A percentile compares a stretch with the other conserved stretches of the same genome.
Evolutionary conservation across 2,797 vertebrate genomes (phyloP).

Genomic region (Crypturellus tataupa): DNA sequence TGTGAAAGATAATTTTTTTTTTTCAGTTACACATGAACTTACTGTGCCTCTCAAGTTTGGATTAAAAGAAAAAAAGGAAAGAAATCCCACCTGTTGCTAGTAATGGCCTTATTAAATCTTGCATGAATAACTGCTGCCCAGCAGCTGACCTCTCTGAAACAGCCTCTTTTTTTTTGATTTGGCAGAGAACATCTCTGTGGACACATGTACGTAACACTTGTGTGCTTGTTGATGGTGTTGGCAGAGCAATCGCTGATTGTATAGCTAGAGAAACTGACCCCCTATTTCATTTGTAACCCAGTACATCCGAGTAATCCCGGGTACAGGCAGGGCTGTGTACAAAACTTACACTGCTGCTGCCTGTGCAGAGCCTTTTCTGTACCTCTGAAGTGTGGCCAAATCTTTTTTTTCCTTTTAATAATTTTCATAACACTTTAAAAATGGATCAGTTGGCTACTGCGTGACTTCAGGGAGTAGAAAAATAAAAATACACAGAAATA

Average conservation of each 20-base stretch:
- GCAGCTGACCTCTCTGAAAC: slow-evolving; percentile 51
- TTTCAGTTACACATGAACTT: slow-evolving; percentile 29
- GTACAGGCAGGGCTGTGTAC: neutral
- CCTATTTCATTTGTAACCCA: neutral
- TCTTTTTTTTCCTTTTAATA: neutral
- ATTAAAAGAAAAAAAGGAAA: neutral
- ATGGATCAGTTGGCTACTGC: neutral
- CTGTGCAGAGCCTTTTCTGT: neutral
- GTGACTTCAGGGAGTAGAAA: neutral
- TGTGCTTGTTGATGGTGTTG: slow-evolving; percentile 44
- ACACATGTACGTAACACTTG: neutral
- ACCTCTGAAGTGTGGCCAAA: neutral
- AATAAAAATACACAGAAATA: slow-evolving; percentile 3
- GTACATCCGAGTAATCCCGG: neutral
- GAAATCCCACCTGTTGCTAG: slow-evolving; percentile 2
- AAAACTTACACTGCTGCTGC: neutral
- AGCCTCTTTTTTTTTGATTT: neutral
- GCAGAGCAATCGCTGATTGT: slow-evolving; percentile 15
- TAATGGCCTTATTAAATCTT: slow-evolving; percentile 8
- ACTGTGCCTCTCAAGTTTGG: neutral
- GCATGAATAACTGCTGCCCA: neutral
- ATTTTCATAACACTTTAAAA: neutral
- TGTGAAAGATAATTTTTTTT: slow-evolving; percentile 1
- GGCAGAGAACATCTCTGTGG: neutral
- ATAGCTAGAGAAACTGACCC: neutral